Evolutionary conservation across 2,797 vertebrate species (phyloP), one percentile per base, ranked within the genome.

Genomic region (Enteromius paludinosus): DNA sequence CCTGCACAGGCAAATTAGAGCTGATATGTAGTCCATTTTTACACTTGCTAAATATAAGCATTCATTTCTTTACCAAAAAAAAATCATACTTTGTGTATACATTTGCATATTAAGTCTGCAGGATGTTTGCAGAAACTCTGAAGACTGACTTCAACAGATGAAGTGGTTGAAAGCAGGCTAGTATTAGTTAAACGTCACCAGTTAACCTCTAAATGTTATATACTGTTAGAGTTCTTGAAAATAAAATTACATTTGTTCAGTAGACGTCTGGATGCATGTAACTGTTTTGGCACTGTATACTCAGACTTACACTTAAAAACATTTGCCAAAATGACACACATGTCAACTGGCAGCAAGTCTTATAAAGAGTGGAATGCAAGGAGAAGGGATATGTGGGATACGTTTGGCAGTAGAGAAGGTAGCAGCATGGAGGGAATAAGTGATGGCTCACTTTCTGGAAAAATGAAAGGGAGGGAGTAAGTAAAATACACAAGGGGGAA

Each of bases 361-460:
- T 18, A 25, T 70, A 77, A 65, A 2, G 59, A 43, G 71, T 75
- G 66, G 65, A 85, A 82, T 74, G 76, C 61, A 72, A 30, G 75
- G 64, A 47, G 79, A 61, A 59, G 20, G 84, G 30, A 72, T 59
- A 64, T 71, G 33, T 78, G 65, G 65, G 30, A 56, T 79, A 38
- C 1, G 10, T 25, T 35, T 62, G 56, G 54, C 69, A 38, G 69
- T 30, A 73, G 69, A 52, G 30, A 81, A 49, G 9, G 30, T 72
- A 62, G 54, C 41, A 20, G 9, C 20, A 8, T 49, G 25, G 56
- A 62, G 45, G n/a, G 41, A 81, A 64, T 71, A 72, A 47, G n/a
- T 52, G 25, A 72, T 73, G 79, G 69, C 69, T 52, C 56, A 38
- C 38, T 33, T 73, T 81, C 47, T 82, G 79, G 76, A 79, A 72